These are phyloP conservation scores for Drosophila quinaria DNA, from an alignment of 2,888 invertebrate genomes.

Conservation along the genomic window DNA sequence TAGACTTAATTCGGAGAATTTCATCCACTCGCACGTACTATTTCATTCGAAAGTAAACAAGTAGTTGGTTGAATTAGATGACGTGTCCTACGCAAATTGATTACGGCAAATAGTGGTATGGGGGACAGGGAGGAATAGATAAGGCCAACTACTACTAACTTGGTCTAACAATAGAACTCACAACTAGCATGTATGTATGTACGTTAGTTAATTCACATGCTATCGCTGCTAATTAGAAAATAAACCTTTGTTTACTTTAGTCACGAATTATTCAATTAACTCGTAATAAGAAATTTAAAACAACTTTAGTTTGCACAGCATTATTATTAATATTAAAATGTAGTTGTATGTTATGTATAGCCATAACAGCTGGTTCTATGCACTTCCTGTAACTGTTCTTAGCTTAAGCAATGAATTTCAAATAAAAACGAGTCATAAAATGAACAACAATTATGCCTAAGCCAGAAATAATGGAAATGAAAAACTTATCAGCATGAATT, in stretches of 20 bases:
- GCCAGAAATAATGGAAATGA: slow-evolving; percentile 4
- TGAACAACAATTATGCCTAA: slow-evolving; percentile 7
- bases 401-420: neutral
- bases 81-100: slow-evolving; percentile 25
- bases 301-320: neutral
- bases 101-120: slow-evolving; percentile 8
- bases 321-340: neutral
- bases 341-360: neutral
- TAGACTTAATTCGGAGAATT: slow-evolving; percentile 4
- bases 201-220: slow-evolving; percentile 11
- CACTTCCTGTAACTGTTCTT: neutral
- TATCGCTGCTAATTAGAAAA: slow-evolving; percentile 24
- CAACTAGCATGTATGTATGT: slow-evolving; percentile 1
- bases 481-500: slow-evolving; percentile 18
- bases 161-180: slow-evolving; percentile 2
- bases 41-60: slow-evolving; percentile 23
- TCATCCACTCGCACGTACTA: slow-evolving; percentile 1
- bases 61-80: slow-evolving; percentile 1
- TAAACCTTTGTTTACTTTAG: slow-evolving; percentile 7
- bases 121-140: slow-evolving; percentile 4
- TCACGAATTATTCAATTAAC: slow-evolving; percentile 5
- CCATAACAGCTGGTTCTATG: neutral
- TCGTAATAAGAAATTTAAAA: slow-evolving; percentile 5
- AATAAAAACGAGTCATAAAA: slow-evolving; percentile 45
- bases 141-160: slow-evolving; percentile 10